phyloP scores from a whole-genome alignment of 2,113 vertebrate species.

The Uria aalge region DNA sequence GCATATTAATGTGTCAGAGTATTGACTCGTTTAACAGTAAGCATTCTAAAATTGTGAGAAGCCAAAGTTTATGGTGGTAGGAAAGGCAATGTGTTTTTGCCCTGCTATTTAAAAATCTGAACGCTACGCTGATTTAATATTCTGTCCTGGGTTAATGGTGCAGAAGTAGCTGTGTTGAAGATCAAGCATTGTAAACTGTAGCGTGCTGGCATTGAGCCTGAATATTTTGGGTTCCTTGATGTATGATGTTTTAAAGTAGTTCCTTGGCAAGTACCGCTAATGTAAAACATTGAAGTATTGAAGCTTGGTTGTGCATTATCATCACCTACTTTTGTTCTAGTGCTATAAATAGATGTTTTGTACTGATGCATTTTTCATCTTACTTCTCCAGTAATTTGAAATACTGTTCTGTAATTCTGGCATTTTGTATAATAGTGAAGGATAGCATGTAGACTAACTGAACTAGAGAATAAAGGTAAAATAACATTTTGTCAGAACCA shows the following conservation, averaged over 20 bases:
- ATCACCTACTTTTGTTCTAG: slow-evolving; percentile 12
- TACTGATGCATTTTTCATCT: slow-evolving; percentile 8
- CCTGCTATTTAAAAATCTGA: background rate
- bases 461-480: background rate
- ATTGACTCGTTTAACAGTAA: background rate
- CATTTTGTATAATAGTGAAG: background rate
- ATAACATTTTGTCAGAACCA: background rate
- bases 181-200: background rate
- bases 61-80: background rate
- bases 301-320: background rate
- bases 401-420: background rate
- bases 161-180: background rate
- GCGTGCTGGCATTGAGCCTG: background rate
- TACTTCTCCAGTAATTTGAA: background rate
- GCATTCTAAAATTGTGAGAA: background rate
- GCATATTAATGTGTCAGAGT: background rate
- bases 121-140: background rate
- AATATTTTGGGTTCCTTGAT: background rate
- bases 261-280: background rate
- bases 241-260: background rate
- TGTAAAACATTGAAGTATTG: background rate
- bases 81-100: background rate
- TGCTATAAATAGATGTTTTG: slow-evolving; percentile 18
- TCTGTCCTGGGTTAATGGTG: background rate
- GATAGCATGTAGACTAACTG: background rate